Conservation (phyloP, 2,113 vertebrate species). For the Regulus satrapa region DNA sequence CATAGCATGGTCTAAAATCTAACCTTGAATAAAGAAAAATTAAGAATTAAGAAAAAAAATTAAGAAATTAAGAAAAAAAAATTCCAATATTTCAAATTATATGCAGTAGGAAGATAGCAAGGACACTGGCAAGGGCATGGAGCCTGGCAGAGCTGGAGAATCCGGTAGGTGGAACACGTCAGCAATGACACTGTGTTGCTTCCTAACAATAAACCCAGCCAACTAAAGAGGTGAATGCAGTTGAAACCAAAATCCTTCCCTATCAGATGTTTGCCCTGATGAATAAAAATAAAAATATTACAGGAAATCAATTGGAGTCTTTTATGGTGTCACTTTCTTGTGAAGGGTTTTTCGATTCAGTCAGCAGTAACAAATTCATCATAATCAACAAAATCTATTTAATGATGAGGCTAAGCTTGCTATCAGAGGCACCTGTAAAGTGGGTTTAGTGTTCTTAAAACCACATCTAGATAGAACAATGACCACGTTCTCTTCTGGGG, state of each 20-base stretch:
- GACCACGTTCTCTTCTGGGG: background rate
- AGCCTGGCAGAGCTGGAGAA: background rate
- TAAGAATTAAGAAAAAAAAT: too few species aligned
- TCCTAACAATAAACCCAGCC: background rate
- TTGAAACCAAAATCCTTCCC: background rate
- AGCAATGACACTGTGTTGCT: background rate
- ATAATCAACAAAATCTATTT: background rate
- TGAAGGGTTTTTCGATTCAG: background rate
- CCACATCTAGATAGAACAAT: background rate
- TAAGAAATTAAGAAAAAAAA: too few species aligned
- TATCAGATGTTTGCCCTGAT: background rate
- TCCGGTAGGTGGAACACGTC: background rate
- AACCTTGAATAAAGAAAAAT: background rate
- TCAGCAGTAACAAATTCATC: background rate
- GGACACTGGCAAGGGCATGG: background rate
- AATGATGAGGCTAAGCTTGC: background rate
- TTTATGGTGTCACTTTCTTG: fast-evolving
- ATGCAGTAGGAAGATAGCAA: background rate
- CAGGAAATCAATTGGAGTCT: background rate
- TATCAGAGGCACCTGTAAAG: background rate
- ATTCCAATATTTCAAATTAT: background rate
- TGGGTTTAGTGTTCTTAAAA: background rate
- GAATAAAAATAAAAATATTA: background rate
- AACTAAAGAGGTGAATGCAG: background rate
- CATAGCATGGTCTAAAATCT: background rate